Evolutionary conservation across 2,113 vertebrate genomes (phyloP).

Genomic region (Chrysemys picta): DNA sequence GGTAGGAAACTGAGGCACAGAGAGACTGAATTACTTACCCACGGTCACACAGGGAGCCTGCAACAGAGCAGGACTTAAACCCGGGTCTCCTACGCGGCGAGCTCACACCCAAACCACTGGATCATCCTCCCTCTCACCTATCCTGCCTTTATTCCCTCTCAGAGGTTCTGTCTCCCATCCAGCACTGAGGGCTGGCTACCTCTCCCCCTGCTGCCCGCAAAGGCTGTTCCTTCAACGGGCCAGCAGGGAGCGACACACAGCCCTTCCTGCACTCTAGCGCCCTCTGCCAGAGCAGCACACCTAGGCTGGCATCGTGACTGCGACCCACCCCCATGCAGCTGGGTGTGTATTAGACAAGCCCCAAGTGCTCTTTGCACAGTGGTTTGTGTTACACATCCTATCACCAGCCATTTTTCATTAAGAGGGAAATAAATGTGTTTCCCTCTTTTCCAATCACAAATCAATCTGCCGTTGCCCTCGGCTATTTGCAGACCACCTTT

Average conservation of each 20-base stretch:
- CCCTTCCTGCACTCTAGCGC: neutral
- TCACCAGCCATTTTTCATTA: neutral
- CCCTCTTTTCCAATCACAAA: neutral
- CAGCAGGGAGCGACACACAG: neutral
- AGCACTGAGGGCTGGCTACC: neutral
- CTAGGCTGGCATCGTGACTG: neutral
- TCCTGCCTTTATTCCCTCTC: neutral
- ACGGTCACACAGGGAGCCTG: neutral
- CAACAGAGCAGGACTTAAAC: neutral
- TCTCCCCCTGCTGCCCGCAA: neutral
- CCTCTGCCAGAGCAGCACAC: neutral
- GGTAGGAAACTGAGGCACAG: neutral
- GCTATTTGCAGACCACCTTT: neutral
- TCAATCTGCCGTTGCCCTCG: neutral
- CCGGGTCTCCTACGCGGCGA: neutral
- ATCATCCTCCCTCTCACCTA: neutral
- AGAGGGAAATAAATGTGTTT: neutral
- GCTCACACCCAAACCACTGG: neutral
- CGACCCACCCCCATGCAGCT: neutral
- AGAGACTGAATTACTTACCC: neutral
- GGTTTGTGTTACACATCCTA: neutral
- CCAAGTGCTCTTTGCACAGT: neutral
- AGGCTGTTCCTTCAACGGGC: neutral
- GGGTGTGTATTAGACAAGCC: neutral
- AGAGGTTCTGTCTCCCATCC: neutral